phyloP scores from a whole-genome alignment of 92 coral and sea anemone species.

The Meandrina meandrites region DNA sequence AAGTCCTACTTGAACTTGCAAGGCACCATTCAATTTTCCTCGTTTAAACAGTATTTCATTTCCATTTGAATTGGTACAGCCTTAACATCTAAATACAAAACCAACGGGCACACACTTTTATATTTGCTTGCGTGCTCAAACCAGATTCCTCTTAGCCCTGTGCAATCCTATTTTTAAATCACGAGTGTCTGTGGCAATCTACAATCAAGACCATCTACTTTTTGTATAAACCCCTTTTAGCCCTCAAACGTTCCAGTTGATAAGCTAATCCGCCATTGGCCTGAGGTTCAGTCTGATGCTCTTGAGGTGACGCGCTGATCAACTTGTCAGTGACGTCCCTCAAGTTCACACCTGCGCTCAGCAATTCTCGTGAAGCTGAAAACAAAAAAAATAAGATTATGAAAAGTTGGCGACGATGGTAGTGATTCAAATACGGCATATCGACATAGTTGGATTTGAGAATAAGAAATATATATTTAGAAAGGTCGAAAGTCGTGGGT shows the following conservation, averaged over 20 bases:
- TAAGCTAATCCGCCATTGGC: not conserved
- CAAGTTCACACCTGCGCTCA: slow-evolving; percentile 15
- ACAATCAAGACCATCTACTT: not conserved
- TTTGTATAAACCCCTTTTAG: not conserved
- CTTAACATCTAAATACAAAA: not conserved
- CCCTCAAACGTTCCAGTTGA: slow-evolving; percentile 21
- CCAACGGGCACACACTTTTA: not conserved
- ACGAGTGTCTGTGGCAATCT: not conserved
- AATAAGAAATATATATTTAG: not conserved
- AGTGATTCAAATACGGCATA: not conserved
- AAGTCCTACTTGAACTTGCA: not conserved
- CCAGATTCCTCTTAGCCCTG: not conserved
- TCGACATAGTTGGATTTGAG: not conserved
- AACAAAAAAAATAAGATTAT: too few species aligned
- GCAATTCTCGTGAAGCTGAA: slow-evolving; percentile 12
- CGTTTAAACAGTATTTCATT: not conserved
- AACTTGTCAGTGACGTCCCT: slow-evolving; percentile 7
- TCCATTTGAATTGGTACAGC: not conserved
- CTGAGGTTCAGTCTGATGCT: not conserved
- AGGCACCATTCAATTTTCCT: not conserved
- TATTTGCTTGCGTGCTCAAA: not conserved
- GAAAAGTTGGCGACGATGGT: not conserved
- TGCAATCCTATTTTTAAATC: not conserved
- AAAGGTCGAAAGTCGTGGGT: not conserved
- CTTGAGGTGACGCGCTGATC: not conserved